phyloP scores from a whole-genome alignment of 2,888 invertebrate species.

The Meiosimyza platycephala region DNA sequence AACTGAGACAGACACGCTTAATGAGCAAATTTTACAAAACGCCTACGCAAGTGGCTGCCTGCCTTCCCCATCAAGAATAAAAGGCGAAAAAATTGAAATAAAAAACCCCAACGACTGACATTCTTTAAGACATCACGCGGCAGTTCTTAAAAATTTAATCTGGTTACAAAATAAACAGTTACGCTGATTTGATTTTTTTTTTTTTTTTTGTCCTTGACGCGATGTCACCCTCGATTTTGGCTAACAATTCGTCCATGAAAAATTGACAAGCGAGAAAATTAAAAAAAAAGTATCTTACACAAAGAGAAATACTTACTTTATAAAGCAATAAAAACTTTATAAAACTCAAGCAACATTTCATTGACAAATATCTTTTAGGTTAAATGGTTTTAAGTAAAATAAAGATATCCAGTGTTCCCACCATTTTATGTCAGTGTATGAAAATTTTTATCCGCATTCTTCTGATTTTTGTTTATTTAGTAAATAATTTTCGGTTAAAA shows the following conservation, averaged over 20 bases:
- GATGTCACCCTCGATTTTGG: slow-evolving; percentile 64
- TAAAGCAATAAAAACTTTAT: too few species aligned
- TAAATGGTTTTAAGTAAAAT: too few species aligned
- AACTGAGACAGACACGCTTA: slow-evolving; percentile 59
- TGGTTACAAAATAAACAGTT: slow-evolving; percentile 61
- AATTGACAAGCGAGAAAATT: slow-evolving; percentile 57
- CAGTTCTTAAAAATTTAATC: slow-evolving; percentile 29
- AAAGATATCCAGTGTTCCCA: too few species aligned
- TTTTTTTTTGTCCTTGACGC: slow-evolving; percentile 32
- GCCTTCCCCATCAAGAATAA: not conserved
- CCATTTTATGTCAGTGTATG: too few species aligned
- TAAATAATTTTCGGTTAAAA: not conserved
- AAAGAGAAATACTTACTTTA: not conserved
- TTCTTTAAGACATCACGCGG: slow-evolving; percentile 8
- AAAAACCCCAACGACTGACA: slow-evolving; percentile 2
- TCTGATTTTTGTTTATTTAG: slow-evolving; percentile 19
- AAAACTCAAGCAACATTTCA: too few species aligned
- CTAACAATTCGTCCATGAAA: slow-evolving; percentile 61
- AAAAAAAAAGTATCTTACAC: slow-evolving; percentile 16
- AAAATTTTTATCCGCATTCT: not conserved
- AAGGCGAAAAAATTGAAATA: slow-evolving; percentile 16
- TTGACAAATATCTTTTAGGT: too few species aligned
- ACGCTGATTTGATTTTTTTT: slow-evolving; percentile 63
- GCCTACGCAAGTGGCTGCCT: slow-evolving; percentile 29
- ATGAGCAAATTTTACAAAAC: slow-evolving; percentile 63